Base-by-base conservation (phyloP, 2,797 vertebrate species). In the Oreortyx pictus region DNA sequence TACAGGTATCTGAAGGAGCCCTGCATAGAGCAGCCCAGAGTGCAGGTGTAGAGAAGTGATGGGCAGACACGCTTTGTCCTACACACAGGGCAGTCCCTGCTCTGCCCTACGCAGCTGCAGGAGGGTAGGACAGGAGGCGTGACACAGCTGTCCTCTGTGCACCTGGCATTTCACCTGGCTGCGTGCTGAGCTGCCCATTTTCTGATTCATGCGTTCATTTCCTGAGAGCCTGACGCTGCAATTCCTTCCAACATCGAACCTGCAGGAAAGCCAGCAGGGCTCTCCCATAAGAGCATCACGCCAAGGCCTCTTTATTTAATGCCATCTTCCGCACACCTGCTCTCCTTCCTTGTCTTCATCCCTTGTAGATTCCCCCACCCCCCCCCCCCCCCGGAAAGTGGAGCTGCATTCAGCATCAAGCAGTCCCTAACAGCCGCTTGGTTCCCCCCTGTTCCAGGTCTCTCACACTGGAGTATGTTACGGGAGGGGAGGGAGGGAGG, bases 201-300 rank as follows among this genome's bases (percentile, higher is more conserved):
- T 84, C 90, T 78, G 70, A 71, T 83, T 67, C 37, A 54, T 68
- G 70, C 59, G 68, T 82, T 93, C 43, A 60, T 92, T 86, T 87
- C 73, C 67, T n/a, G 24, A 29, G 59, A 89, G 84, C 56, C 92
- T 91, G 84, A 94, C 87, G 85, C 89, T 74, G 79, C 93, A 91
- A 15, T 83, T 96, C 79, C 56, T 92, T 49, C 82, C 61, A 81
- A 61, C 27, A 49, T 66, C 89, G 85, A 87, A 83, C 73, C 70
- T 70, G 54, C 50, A 27, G 50, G 70, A 85, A 96, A 95, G 82
- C 89, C 92, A 92, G 90, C 92, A 89, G 74, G 25, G 43, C 89
- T 96, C 93, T 67, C 79, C 35, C 79, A 94, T 79, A 92, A 93
- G 86, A 92, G 80, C 75, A 82, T 88, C 70, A 76, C 4, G 84